Evolutionary conservation across 2,113 vertebrate genomes (phyloP), one percentile per base, ranked within the genome.

Genomic region (Brienomyrus longianalis): DNA sequence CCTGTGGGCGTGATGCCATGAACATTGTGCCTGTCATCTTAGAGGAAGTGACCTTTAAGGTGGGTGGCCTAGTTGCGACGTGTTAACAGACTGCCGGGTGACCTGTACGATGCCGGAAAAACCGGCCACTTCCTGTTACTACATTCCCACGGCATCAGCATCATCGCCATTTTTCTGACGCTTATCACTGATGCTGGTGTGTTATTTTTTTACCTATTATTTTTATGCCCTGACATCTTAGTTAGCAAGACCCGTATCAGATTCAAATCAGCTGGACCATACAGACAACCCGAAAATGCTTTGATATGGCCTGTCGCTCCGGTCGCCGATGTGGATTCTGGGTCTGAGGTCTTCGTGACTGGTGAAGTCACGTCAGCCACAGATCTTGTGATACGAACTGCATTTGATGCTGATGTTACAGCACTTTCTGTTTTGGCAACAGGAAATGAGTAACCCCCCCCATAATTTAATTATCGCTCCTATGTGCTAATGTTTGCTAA

Each of bases 11-110:
- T 93, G 92, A 96, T 96, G 96, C 96, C 96, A 96, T 96, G 95
- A 95, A 95, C 95, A 95, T 96, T 97, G 96, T 95, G 96, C 94
- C 93, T 96, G 96, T 96, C 96, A 96, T 96, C 97, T 97, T 97
- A 96, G 97, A 97, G 96, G 97, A 97, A 97, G 96, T 97, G 97
- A 97, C 97, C 97, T 95, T 95, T 93, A 95, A 96, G 96, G 97
- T 93, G 93, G 96, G 95, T 94, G 90, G 91, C 94, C 94, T 95
- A 94, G 96, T 95, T 93, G 93, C 96, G 96, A 96, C 96, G 96
- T 94, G 96, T 96, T 97, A 97, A 97, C 96, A 96, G 96, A 95
- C 95, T 96, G 95, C 95, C 96, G 94, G 96, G 94, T 97, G 96
- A 97, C 97, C 97, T 96, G 93, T 94, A 95, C 95, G 96, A 96